Evolutionary conservation across 2,113 vertebrate genomes (phyloP).

Genomic region (Ahaetulla prasina): DNA sequence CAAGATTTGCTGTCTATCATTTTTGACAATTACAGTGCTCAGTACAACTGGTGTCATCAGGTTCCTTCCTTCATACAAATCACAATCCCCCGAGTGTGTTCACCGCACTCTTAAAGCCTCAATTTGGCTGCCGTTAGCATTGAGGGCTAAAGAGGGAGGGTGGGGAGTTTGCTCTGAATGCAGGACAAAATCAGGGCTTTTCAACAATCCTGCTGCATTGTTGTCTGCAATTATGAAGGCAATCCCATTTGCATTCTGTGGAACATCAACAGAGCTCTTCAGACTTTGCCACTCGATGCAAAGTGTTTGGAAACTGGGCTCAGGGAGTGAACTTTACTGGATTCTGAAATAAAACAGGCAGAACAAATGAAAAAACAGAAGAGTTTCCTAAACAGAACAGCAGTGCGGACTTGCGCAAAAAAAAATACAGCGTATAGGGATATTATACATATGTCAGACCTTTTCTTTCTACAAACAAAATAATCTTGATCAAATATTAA

Average conservation of each 20-base stretch:
- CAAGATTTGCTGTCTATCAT: not conserved
- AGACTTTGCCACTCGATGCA: not conserved
- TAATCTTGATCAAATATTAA: not conserved
- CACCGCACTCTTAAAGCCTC: not conserved
- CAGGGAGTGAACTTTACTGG: not conserved
- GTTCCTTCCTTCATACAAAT: not conserved
- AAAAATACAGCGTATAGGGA: not conserved
- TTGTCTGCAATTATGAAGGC: not conserved
- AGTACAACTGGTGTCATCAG: not conserved
- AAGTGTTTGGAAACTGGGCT: not conserved
- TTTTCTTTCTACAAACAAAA: not conserved
- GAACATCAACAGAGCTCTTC: not conserved
- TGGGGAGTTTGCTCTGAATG: not conserved
- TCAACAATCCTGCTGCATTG: not conserved
- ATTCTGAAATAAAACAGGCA: not conserved
- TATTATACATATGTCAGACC: not conserved
- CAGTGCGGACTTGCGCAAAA: not conserved
- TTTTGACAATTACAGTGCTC: not conserved
- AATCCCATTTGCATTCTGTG: not conserved
- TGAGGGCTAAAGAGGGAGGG: not conserved
- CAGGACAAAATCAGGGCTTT: not conserved
- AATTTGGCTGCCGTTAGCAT: not conserved
- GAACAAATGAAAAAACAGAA: not conserved
- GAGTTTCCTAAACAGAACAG: not conserved
- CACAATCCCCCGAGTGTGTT: not conserved